These are phyloP conservation scores for Scotopteryx bipunctaria DNA, from an alignment of 2,888 invertebrate species.

Conservation along the genomic window DNA sequence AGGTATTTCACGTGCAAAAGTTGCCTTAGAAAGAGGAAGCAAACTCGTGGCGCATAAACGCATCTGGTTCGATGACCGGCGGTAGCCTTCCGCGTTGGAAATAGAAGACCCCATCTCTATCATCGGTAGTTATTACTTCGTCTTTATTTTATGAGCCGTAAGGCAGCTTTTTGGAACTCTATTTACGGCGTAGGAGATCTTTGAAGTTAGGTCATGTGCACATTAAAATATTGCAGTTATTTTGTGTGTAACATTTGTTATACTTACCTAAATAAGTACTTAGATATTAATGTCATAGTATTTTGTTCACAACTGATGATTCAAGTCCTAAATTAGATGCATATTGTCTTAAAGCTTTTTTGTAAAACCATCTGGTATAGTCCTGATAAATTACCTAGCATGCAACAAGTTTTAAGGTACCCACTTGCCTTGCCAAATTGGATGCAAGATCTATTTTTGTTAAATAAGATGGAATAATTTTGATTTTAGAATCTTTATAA, in stretches of 20 bases:
- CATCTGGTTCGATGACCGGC: conserved; percentile 57
- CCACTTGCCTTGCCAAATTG: too few relatives aligned
- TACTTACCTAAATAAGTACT: too few relatives aligned
- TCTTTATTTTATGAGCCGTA: conserved; percentile 35
- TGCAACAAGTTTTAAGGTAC: too few relatives aligned
- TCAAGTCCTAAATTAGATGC: too few relatives aligned
- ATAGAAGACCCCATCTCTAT: conserved; percentile 53
- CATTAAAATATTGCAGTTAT: conserved; percentile 3
- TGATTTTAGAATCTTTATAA: too few relatives aligned
- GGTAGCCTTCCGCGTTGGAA: conserved; percentile 59
- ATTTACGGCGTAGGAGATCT: conserved; percentile 14
- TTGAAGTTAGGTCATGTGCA: conserved; percentile 27
- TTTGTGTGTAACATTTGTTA: background rate
- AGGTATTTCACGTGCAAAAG: conserved; percentile 8
- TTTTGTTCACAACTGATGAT: too few relatives aligned
- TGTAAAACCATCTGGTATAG: too few relatives aligned
- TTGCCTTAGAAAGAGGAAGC: conserved; percentile 42
- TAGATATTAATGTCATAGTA: too few relatives aligned
- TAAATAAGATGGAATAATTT: too few relatives aligned
- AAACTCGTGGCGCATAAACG: conserved; percentile 44
- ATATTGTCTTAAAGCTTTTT: too few relatives aligned
- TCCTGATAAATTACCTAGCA: too few relatives aligned
- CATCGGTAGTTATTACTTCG: conserved; percentile 31
- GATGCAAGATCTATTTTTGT: too few relatives aligned
- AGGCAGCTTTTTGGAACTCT: conserved; percentile 17